phyloP scores from a whole-genome alignment of 2,888 invertebrate species.

The Philonicus albiceps region DNA sequence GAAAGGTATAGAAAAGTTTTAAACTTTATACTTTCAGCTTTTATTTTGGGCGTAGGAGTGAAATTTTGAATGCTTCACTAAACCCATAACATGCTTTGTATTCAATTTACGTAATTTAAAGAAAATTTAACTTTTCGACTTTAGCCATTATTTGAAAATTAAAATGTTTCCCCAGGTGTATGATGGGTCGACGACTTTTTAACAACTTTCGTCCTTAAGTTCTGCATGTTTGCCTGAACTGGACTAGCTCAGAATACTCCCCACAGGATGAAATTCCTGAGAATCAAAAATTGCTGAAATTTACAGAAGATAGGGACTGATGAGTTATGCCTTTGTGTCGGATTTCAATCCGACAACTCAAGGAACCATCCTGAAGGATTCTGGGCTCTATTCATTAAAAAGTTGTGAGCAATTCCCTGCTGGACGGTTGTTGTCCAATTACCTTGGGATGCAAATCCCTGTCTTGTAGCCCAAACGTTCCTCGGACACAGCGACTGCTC shows the following conservation, averaged over 20 bases:
- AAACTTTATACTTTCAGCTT: background rate
- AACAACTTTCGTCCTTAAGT: background rate
- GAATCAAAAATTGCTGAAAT: background rate
- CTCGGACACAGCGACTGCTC: background rate
- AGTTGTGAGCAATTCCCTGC: background rate
- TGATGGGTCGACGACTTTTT: background rate
- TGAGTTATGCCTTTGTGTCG: background rate
- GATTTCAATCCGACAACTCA: background rate
- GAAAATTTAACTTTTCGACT: background rate
- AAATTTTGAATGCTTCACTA: background rate
- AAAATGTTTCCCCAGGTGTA: background rate
- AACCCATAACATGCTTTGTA: background rate
- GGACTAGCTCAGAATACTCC: background rate
- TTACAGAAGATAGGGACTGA: background rate
- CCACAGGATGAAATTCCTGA: background rate
- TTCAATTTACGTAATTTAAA: background rate
- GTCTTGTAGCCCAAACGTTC: background rate
- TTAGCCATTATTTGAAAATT: background rate
- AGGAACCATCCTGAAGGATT: constrained; percentile 1
- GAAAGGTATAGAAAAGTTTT: background rate
- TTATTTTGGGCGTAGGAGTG: background rate
- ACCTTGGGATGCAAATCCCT: constrained; percentile 44
- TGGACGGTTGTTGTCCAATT: constrained; percentile 43
- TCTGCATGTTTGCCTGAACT: background rate
- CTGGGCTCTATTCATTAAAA: constrained; percentile 19